A percentile compares a stretch with the other conserved stretches of the same genome.
These are phyloP conservation scores for Epicauta chinensis DNA, from an alignment of 1,140 invertebrate genomes.

Conservation along the genomic window DNA sequence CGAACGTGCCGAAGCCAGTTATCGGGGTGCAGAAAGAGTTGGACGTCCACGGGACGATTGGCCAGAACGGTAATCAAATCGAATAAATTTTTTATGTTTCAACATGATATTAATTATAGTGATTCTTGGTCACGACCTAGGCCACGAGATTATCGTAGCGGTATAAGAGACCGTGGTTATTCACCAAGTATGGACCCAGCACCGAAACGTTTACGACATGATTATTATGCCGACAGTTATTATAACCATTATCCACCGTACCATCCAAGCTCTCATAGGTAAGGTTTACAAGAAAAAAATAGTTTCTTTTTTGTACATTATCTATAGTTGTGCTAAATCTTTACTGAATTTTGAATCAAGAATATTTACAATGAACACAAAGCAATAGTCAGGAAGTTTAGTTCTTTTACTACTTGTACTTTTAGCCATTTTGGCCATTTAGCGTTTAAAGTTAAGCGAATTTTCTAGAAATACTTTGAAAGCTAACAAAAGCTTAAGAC, in stretches of 20 bases:
- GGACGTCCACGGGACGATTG: constrained; percentile 69
- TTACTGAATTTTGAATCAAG: too few species aligned
- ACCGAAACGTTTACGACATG: constrained; percentile 75
- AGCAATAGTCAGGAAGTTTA: too few species aligned
- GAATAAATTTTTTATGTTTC: not conserved
- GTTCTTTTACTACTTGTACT: too few species aligned
- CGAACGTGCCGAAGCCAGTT: constrained; percentile 73
- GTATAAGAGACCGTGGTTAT: constrained; percentile 51
- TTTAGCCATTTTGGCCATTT: too few species aligned
- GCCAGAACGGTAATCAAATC: constrained; percentile 55
- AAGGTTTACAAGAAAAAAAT: constrained; percentile 9
- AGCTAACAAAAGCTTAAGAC: too few species aligned
- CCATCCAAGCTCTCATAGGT: constrained; percentile 43
- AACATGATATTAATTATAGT: constrained; percentile 39
- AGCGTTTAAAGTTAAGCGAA: too few species aligned
- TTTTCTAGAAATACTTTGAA: too few species aligned
- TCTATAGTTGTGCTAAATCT: too few species aligned
- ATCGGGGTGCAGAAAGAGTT: constrained; percentile 64
- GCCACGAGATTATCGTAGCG: constrained; percentile 59
- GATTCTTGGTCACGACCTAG: constrained; percentile 55
- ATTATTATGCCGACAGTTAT: constrained; percentile 47
- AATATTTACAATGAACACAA: too few species aligned
- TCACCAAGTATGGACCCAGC: constrained; percentile 78
- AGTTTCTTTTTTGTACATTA: constrained; percentile 8
- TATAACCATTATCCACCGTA: constrained; percentile 50